A percentile compares a stretch with the other conserved stretches of the same genome.
phyloP scores from a whole-genome alignment of 1,140 invertebrate species.

The Wasmannia auropunctata region DNA sequence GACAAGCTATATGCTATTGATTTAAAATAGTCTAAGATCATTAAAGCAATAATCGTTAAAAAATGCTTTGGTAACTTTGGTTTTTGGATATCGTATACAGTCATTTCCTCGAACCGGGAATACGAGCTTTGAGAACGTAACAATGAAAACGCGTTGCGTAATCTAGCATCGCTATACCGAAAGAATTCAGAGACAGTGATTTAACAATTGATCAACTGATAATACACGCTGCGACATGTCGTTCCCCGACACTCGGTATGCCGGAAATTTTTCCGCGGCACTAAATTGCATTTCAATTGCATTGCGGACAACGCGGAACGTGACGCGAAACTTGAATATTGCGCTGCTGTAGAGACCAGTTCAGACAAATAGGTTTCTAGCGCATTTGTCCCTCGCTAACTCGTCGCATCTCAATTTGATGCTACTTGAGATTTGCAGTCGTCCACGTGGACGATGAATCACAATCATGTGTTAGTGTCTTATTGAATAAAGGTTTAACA shows the following conservation, averaged over 20 bases:
- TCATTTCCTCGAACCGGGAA: background rate
- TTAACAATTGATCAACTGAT: background rate
- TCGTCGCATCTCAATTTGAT: background rate
- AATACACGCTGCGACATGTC: background rate
- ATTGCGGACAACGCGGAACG: slow-evolving; percentile 12
- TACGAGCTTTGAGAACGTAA: background rate
- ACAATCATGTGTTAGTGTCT: background rate
- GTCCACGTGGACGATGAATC: background rate
- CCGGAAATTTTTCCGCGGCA: background rate
- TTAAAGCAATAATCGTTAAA: background rate
- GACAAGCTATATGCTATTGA: background rate
- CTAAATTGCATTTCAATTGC: slow-evolving; percentile 1
- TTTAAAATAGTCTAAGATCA: background rate
- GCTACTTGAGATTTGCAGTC: background rate
- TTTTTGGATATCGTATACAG: background rate
- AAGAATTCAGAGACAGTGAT: background rate
- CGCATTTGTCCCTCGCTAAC: slow-evolving; percentile 11
- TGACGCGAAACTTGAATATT: slow-evolving; percentile 13
- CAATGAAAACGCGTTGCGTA: slow-evolving; percentile 19
- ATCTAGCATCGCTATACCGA: background rate
- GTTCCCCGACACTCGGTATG: background rate
- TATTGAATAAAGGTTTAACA: background rate
- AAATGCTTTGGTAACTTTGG: background rate
- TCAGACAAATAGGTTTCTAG: slow-evolving; percentile 5
- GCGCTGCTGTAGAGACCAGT: background rate